A percentile compares a stretch with the other conserved stretches of the same genome.
These are phyloP conservation scores for Corticium candelabrum DNA, from an alignment of 37 sponge, comb jelly and placozoan genomes.

Conservation along the genomic window DNA sequence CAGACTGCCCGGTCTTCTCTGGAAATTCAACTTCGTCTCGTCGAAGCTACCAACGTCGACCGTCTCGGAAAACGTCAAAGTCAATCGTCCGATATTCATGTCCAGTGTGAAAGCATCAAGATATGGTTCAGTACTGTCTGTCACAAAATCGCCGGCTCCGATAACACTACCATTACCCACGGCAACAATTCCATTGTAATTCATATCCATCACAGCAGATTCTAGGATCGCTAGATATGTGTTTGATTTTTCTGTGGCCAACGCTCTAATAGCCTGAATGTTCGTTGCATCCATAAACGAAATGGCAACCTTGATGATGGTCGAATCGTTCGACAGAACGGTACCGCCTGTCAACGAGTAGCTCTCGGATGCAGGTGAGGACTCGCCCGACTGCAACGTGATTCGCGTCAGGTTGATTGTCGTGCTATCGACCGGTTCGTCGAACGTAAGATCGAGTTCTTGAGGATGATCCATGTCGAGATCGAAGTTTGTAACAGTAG, in stretches of 20 bases:
- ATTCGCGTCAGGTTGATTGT: constrained; percentile 41
- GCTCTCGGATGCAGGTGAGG: neutral
- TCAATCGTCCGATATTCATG: constrained; percentile 39
- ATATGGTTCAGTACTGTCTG: constrained; percentile 38
- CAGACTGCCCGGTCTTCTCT: neutral
- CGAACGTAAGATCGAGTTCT: constrained; percentile 55
- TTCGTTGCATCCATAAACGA: constrained; percentile 52
- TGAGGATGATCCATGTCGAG: constrained; percentile 48
- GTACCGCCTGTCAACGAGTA: constrained; percentile 53
- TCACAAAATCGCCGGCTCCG: constrained; percentile 2
- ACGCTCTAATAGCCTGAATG: constrained; percentile 35
- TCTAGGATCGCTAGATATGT: constrained; percentile 42
- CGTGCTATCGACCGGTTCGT: constrained; percentile 53
- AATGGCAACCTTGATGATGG: constrained; percentile 24
- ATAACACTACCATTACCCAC: constrained; percentile 21
- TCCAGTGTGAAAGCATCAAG: constrained; percentile 50
- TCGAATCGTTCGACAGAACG: constrained; percentile 31
- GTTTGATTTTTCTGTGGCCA: constrained; percentile 22
- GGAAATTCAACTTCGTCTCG: neutral
- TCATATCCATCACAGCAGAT: constrained; percentile 48
- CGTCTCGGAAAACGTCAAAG: constrained; percentile 60
- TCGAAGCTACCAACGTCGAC: constrained; percentile 34
- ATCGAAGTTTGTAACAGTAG: constrained; percentile 31
- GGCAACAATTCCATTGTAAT: constrained; percentile 36
- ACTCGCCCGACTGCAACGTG: constrained; percentile 17